Percentiles rank a stretch among this genome's conserved stretches.
These are phyloP conservation scores for Timema podura DNA, from an alignment of 2,888 invertebrate species.

Conservation along the genomic window DNA sequence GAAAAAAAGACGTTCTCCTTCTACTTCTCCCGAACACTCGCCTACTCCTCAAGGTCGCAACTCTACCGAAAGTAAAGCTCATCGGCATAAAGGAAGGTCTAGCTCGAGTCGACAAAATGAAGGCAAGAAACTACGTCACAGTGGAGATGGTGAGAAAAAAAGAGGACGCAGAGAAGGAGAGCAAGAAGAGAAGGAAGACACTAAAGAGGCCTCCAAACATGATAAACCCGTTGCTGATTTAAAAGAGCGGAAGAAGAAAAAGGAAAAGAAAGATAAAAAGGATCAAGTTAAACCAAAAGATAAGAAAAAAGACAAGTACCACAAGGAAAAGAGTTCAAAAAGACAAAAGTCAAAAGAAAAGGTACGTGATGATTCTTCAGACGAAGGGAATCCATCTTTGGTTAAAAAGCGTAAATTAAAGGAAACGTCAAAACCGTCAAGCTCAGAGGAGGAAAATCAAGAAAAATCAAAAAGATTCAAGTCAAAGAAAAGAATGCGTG, in stretches of 20 bases:
- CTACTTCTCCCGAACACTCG: constrained; percentile 25
- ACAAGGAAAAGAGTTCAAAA: constrained; percentile 11
- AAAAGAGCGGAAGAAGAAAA: constrained; percentile 10
- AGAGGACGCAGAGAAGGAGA: constrained; percentile 14
- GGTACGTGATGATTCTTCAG: background rate
- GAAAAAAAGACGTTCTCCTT: constrained; percentile 24
- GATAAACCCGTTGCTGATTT: background rate
- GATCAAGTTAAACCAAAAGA: constrained; percentile 3
- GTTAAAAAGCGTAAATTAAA: too few relatives aligned
- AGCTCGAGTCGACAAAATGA: constrained; percentile 7
- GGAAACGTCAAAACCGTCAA: too few relatives aligned
- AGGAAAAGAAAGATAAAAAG: background rate
- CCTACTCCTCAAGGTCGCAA: constrained; percentile 23
- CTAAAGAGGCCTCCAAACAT: too few relatives aligned
- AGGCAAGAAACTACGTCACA: constrained; percentile 16
- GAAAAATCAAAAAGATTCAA: too few relatives aligned
- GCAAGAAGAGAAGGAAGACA: too few relatives aligned
- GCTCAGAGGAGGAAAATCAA: too few relatives aligned
- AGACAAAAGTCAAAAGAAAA: background rate
- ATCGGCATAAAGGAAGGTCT: constrained; percentile 9
- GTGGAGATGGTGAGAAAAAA: constrained; percentile 15
- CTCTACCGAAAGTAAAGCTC: constrained; percentile 20
- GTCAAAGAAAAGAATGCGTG: too few relatives aligned
- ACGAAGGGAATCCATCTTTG: background rate
- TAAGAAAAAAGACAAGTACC: constrained; percentile 1